Evolutionary conservation across 2,888 invertebrate species (phyloP).

Genomic region (Eupithecia insigniata): DNA sequence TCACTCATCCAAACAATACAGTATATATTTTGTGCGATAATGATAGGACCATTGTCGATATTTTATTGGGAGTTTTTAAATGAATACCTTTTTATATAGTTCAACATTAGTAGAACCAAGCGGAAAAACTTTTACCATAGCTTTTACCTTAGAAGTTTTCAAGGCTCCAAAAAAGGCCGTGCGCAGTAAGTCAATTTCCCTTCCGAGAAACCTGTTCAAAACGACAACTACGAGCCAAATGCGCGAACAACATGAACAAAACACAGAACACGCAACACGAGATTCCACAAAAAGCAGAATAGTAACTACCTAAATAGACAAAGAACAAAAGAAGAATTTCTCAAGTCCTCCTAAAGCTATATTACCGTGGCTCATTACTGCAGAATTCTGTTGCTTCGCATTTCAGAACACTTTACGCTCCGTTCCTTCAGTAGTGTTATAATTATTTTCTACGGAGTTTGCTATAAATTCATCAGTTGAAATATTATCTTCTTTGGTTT

Average conservation of each 20-base stretch:
- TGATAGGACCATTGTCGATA: neutral
- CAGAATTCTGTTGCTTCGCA: constrained; percentile 38
- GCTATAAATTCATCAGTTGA: constrained; percentile 14
- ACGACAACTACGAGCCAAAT: neutral
- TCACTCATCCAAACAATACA: neutral
- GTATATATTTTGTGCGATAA: neutral
- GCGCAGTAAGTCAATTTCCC: neutral
- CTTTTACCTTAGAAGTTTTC: neutral
- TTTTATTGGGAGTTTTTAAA: neutral
- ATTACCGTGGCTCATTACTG: constrained; percentile 41
- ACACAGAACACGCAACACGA: constrained; percentile 2
- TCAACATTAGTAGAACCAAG: neutral
- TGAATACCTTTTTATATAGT: too few species aligned
- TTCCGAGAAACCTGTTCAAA: neutral
- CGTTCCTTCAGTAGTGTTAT: constrained; percentile 27
- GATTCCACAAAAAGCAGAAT: constrained; percentile 3
- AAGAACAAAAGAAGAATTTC: constrained; percentile 14
- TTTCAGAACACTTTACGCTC: constrained; percentile 38
- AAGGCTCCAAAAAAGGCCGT: neutral
- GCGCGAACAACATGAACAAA: neutral
- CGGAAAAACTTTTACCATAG: too few species aligned
- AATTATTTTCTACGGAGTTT: constrained; percentile 7
- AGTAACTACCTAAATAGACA: neutral
- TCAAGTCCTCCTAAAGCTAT: constrained; percentile 26
- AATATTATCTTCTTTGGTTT: neutral